These are phyloP conservation scores for Amphimallon solstitiale DNA, from an alignment of 2,888 invertebrate species.

Conservation along the genomic window DNA sequence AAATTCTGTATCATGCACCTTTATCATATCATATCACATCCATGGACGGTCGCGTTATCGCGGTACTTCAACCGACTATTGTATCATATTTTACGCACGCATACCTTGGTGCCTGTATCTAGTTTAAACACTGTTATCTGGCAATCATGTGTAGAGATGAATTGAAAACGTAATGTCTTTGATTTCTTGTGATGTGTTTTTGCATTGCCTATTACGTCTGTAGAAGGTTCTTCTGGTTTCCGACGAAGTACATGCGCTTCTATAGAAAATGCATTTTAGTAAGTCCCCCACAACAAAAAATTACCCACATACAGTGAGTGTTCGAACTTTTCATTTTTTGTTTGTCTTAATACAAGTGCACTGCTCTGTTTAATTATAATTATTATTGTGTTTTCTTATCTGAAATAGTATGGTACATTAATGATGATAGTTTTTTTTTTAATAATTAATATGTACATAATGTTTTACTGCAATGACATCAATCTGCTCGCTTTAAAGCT, in stretches of 20 bases:
- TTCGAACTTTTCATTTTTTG: not conserved
- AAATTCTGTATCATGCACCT: not conserved
- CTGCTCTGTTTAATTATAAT: not conserved
- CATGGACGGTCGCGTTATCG: not conserved
- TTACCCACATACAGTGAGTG: too few species aligned
- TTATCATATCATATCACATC: constrained; percentile 13
- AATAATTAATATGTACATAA: too few species aligned
- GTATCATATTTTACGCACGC: not conserved
- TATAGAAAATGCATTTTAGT: constrained; percentile 52
- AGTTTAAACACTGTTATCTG: constrained; percentile 25
- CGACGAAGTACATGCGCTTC: constrained; percentile 54
- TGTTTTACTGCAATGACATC: too few species aligned
- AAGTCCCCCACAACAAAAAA: constrained; percentile 43
- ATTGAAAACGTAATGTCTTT: constrained; percentile 34
- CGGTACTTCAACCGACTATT: not conserved
- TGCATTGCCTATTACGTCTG: constrained; percentile 58
- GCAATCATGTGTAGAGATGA: constrained; percentile 24
- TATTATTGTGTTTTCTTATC: too few species aligned
- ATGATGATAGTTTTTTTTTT: too few species aligned
- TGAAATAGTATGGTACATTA: too few species aligned
- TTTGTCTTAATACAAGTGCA: too few species aligned
- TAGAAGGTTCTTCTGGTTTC: constrained; percentile 58
- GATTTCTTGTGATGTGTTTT: constrained; percentile 53
- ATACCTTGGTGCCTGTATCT: constrained; percentile 30
- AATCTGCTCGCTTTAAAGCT: too few species aligned